Evolutionary conservation across 2,888 invertebrate genomes (phyloP).

Genomic region (Drosophila ezoana): DNA sequence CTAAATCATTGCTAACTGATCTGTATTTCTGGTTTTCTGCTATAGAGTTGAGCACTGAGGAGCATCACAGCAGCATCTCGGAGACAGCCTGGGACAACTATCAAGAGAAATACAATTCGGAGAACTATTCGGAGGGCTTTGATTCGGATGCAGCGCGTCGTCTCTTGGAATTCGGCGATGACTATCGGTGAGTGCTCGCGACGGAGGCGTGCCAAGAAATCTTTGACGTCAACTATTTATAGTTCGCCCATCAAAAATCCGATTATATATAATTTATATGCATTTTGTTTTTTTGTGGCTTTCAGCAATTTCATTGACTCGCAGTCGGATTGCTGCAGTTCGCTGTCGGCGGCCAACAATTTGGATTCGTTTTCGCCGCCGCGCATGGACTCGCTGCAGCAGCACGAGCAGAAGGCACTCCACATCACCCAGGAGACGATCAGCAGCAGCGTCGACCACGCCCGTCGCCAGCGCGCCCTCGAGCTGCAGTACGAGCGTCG

Average conservation of each 20-base stretch:
- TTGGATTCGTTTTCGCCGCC: constrained; percentile 86
- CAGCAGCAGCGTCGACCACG: constrained; percentile 84
- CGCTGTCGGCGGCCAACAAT: constrained; percentile 89
- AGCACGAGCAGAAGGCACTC: constrained; percentile 80
- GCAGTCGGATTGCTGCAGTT: constrained; percentile 94
- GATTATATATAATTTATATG: background rate
- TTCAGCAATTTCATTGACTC: constrained; percentile 91
- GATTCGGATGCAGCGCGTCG: constrained; percentile 94
- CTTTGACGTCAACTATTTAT: constrained; percentile 34
- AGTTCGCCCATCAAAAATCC: constrained; percentile 15
- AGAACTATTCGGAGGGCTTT: constrained; percentile 93
- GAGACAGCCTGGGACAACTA: constrained; percentile 98
- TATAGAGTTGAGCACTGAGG: constrained; percentile 88
- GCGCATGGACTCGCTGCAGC: constrained; percentile 84
- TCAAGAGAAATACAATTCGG: constrained; percentile 97
- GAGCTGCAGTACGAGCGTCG: constrained; percentile 84
- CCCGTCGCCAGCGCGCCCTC: constrained; percentile 83
- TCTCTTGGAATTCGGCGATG: constrained; percentile 94
- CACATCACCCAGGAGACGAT: constrained; percentile 83
- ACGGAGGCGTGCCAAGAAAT: constrained; percentile 2
- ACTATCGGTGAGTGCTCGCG: constrained; percentile 88
- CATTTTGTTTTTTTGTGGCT: constrained; percentile 26
- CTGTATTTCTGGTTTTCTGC: background rate
- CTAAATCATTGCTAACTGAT: background rate
- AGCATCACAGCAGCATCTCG: constrained; percentile 91